These are phyloP conservation scores for Atethmia centrago DNA, from an alignment of 2,888 invertebrate genomes.

Conservation along the genomic window DNA sequence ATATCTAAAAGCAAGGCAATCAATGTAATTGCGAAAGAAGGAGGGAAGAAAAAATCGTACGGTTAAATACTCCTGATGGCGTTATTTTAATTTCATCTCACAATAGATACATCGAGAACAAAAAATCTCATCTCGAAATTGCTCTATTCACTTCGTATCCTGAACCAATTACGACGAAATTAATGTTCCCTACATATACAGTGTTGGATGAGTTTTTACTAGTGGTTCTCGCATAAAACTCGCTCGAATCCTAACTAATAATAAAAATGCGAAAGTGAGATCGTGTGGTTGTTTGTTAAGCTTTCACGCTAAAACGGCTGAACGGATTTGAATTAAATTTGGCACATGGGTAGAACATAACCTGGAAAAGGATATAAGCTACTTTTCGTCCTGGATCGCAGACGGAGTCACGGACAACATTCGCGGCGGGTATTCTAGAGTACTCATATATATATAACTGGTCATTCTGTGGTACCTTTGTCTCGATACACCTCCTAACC, in stretches of 20 bases:
- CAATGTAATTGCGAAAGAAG: constrained; percentile 60
- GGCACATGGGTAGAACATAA: too few species aligned
- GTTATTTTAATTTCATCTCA: constrained; percentile 63
- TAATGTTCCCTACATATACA: constrained; percentile 67
- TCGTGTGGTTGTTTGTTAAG: too few species aligned
- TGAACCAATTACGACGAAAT: constrained; percentile 75
- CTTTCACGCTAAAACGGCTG: too few species aligned
- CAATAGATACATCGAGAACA: constrained; percentile 59
- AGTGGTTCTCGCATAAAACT: constrained; percentile 56
- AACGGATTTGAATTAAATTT: too few species aligned
- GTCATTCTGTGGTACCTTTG: too few species aligned
- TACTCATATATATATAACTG: too few species aligned
- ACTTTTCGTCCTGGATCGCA: too few species aligned
- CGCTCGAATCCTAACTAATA: constrained; percentile 26
- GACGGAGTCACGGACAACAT: too few species aligned
- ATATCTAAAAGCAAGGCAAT: constrained; percentile 63
- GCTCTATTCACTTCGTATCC: constrained; percentile 67
- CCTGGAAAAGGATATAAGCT: too few species aligned
- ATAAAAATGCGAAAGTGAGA: too few species aligned
- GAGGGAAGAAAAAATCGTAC: constrained; percentile 36
- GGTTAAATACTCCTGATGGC: constrained; percentile 53
- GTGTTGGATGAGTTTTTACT: constrained; percentile 59
- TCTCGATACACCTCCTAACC: too few species aligned
- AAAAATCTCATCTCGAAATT: constrained; percentile 68
- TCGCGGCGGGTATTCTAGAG: too few species aligned